phyloP scores from a whole-genome alignment of 2,113 vertebrate species.

The Epinephelus moara region DNA sequence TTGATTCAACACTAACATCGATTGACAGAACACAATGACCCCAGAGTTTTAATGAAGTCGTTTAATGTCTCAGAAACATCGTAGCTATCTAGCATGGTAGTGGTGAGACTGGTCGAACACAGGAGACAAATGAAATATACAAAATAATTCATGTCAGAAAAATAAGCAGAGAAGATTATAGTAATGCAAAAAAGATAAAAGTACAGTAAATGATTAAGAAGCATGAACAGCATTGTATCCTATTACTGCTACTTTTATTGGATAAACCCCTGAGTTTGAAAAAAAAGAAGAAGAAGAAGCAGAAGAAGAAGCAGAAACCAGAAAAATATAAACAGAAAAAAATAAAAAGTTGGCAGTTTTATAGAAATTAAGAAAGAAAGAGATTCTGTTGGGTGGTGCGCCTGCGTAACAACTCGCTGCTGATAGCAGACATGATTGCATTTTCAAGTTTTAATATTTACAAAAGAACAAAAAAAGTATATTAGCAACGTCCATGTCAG shows the following conservation, averaged over 20 bases:
- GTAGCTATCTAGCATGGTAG: conserved; percentile 68
- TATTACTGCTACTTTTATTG: conserved; percentile 75
- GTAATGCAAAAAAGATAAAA: conserved; percentile 67
- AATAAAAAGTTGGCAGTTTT: conserved; percentile 80
- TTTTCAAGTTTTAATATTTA: conserved; percentile 85
- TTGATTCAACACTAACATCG: background rate
- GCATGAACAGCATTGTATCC: conserved; percentile 70
- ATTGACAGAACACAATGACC: conserved; percentile 28
- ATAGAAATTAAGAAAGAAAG: conserved; percentile 70
- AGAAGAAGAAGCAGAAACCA: conserved; percentile 68
- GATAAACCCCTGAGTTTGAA: conserved; percentile 85
- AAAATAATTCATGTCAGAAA: conserved; percentile 76
- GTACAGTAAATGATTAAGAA: conserved; percentile 74
- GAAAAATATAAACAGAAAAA: conserved; percentile 72
- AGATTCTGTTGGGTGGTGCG: conserved; percentile 63
- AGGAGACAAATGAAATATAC: conserved; percentile 72
- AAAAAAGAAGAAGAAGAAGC: conserved; percentile 65
- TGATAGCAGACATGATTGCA: conserved; percentile 72
- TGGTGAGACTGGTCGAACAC: conserved; percentile 69
- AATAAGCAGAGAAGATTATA: conserved; percentile 68
- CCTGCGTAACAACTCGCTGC: conserved; percentile 60
- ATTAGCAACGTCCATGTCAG: conserved; percentile 62
- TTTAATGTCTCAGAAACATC: conserved; percentile 82
- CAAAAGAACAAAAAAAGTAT: conserved; percentile 75
- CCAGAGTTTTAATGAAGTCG: conserved; percentile 65